A percentile compares a stretch with the other conserved stretches of the same genome.
Conservation (phyloP, 1,140 invertebrate species). For the Phortica variegata region DNA sequence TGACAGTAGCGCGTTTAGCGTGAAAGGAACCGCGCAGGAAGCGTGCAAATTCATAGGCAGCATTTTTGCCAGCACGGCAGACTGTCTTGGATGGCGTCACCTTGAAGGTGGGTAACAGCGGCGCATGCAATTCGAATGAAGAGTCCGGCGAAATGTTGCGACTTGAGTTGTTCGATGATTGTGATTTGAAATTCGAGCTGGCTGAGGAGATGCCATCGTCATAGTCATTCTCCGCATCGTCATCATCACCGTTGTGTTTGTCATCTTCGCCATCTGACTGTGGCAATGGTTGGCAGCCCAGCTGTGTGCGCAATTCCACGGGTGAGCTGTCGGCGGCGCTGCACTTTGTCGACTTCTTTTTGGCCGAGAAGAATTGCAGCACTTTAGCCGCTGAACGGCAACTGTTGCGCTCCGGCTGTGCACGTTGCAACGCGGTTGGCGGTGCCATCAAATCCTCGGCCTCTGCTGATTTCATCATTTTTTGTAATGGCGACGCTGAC, state of each 20-base stretch:
- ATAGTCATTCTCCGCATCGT: constrained; percentile 32
- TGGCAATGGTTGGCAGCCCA: constrained; percentile 32
- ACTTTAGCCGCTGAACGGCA: constrained; percentile 45
- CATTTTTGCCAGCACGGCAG: constrained; percentile 28
- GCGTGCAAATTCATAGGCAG: constrained; percentile 43
- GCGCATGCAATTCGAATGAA: constrained; percentile 52
- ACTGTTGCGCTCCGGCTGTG: constrained; percentile 39
- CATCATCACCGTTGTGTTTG: constrained; percentile 17
- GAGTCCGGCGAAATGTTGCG: constrained; percentile 48
- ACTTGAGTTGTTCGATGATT: constrained; percentile 22
- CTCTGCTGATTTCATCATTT: constrained; percentile 28
- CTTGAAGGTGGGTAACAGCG: constrained; percentile 51
- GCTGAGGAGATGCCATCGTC: constrained; percentile 47
- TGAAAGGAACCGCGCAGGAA: constrained; percentile 48
- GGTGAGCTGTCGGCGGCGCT: constrained; percentile 28
- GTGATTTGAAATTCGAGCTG: constrained; percentile 36
- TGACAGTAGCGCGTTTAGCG: constrained; percentile 45
- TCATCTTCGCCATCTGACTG: background rate
- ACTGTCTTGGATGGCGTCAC: constrained; percentile 42
- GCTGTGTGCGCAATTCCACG: constrained; percentile 28
- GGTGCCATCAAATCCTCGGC: constrained; percentile 42
- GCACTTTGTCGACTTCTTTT: constrained; percentile 32
- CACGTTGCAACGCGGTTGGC: constrained; percentile 33
- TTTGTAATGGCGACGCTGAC: background rate
- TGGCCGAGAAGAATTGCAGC: constrained; percentile 44